Percentiles rank a stretch among this genome's conserved stretches.
Evolutionary conservation across 2,888 invertebrate genomes (phyloP).

Genomic region (Oscheius sp.): DNA sequence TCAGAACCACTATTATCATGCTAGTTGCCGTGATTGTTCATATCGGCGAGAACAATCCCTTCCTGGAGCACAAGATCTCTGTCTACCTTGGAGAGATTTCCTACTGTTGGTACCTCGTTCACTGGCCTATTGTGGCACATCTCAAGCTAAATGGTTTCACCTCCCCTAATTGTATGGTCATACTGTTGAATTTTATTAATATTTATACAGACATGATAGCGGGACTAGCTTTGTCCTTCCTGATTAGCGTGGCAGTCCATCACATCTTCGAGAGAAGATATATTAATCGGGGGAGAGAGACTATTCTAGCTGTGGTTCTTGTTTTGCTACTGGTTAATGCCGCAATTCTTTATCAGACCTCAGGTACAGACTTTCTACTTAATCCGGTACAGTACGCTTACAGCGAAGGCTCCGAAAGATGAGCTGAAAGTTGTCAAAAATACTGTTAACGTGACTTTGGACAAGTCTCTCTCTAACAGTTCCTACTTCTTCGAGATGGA

Average conservation of each 20-base stretch:
- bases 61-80: background rate
- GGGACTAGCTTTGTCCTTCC: too few relatives aligned
- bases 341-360: background rate
- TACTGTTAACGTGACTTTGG: background rate
- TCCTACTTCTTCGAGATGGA: conserved; percentile 7
- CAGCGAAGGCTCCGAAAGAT: background rate
- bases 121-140: background rate
- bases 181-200: background rate
- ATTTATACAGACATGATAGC: too few relatives aligned
- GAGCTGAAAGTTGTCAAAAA: background rate
- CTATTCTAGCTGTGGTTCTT: background rate
- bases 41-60: background rate
- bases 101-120: background rate
- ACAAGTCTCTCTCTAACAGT: background rate
- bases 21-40: background rate
- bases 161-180: background rate
- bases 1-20: background rate
- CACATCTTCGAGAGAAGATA: conserved; percentile 14
- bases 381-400: background rate
- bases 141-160: background rate
- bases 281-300: conserved; percentile 2
- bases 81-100: background rate
- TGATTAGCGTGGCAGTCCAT: background rate
- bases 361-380: background rate
- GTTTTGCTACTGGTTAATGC: background rate